These are phyloP conservation scores for Venusia cambrica DNA, from an alignment of 2,888 invertebrate species.

Conservation along the genomic window DNA sequence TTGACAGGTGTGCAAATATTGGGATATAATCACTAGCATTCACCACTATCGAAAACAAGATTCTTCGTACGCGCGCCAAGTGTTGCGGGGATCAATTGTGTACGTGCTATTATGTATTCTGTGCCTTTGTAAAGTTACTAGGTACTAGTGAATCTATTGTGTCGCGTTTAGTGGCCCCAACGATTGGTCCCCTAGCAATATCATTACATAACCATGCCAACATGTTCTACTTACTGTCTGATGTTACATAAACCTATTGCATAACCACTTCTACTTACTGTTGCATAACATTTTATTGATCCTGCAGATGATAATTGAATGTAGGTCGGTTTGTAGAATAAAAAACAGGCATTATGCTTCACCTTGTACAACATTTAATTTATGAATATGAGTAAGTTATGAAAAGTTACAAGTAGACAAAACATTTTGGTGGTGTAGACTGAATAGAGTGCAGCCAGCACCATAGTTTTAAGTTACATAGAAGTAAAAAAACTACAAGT, in stretches of 20 bases:
- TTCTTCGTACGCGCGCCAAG: too few relatives aligned
- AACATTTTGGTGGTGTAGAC: constrained; percentile 66
- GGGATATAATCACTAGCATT: too few relatives aligned
- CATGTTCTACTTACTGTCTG: constrained; percentile 15
- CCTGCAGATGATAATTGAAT: too few relatives aligned
- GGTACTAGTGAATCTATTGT: not conserved
- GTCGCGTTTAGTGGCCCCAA: constrained; percentile 8
- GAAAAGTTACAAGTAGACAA: constrained; percentile 45
- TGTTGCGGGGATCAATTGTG: too few relatives aligned
- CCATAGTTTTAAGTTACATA: constrained; percentile 49
- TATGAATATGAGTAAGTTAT: constrained; percentile 45
- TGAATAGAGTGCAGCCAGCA: constrained; percentile 54
- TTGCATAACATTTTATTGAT: constrained; percentile 35
- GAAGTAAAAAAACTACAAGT: constrained; percentile 48
- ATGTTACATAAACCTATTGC: constrained; percentile 27
- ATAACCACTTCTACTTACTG: constrained; percentile 27
- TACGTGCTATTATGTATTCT: too few relatives aligned
- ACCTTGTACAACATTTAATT: constrained; percentile 40
- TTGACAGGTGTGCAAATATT: too few relatives aligned
- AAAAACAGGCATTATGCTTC: constrained; percentile 25
- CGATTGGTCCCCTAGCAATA: constrained; percentile 8
- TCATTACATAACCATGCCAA: constrained; percentile 22
- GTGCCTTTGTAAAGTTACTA: too few relatives aligned
- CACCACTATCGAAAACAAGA: too few relatives aligned
- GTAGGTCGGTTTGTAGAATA: not conserved